Base-by-base conservation (phyloP, 2,797 vertebrate species). In the Liasis olivaceus region DNA sequence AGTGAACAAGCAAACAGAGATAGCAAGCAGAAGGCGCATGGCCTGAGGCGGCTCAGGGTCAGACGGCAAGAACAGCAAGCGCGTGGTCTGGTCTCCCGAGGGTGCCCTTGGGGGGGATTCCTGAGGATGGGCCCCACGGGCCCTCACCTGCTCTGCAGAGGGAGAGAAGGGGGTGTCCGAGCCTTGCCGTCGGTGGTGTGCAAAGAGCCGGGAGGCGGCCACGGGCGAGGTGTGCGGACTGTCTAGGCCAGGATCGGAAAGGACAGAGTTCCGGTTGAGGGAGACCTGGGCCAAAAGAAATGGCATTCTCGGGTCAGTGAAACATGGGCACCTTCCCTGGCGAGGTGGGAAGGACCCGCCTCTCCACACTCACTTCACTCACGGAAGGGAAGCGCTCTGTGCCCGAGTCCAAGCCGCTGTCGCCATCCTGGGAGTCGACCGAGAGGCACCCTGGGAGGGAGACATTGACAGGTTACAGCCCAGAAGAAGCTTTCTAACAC, bases 201-300 rank as follows among this genome's bases (percentile, higher is more conserved):
- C 98, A 93, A 97, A 96, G 85, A 95, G 96, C 96, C 97, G 97
- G 91, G 98, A 92, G 36, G 95, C 64, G 96, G 98, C 97, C 92
- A 98, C 96, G 0, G 99, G 98, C 69, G 99, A 99, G 93, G 98
- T 98, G 72, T 98, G 98, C 3, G 92, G 98, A 59, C 99, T 99
- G 95, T 99, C 98, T 12, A 96, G 64, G n/a, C 97, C 97, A 0
- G 95, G 96, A 88, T 98, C 98, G 0, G 97, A 98, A 0, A 97
- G 92, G 2, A 97, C 85, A 0, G 97, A 98, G 94, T 97, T 97
- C 24, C 97, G 95, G 96, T 96, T 97, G 89, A 97, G 85, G 91
- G 97, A 97, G 58, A 97, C 97, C 98, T 99, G 96, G 4, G 24
- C 0, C 2, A 26, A 7, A 59, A 15, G 22, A 13, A 51, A 8